Base-by-base conservation (phyloP, 2,888 invertebrate species). In the Tetanocera ferruginea region DNA sequence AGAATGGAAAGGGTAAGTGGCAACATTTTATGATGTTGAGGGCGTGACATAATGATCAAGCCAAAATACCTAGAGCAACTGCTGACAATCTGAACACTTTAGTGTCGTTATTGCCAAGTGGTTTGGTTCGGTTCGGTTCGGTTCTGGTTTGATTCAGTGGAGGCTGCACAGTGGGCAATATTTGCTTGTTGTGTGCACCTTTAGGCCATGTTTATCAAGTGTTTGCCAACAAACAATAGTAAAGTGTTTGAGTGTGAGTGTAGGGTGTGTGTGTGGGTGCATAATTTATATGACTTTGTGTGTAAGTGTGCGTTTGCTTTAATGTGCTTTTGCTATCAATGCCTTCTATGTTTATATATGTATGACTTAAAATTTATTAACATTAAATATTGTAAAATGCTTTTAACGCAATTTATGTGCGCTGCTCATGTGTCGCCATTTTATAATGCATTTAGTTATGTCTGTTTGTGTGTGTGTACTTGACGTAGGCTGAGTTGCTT, bases 361-460 rank as follows among this genome's bases (percentile, higher is more conserved):
- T 43, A 64, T 64, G 17, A 8, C 34, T 67, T 67, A 67, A 55
- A 69, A 85, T 83, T 84, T 85, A 85, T 86, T 85, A 86, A 83
- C 85, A 84, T 83, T 81, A 80, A 72, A 76, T 76, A 71, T 76
- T 57, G 72, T 76, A 72, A 80, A 81, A 82, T 82, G 81, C 81
- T 81, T 83, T 79, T 80, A 82, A 83, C 78, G 79, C 78, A 79
- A 82, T 82, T 82, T 80, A 82, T 81, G 80, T 66, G 2, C 43
- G 43, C 43, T 14, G 43, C 11, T 51, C 69, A 78, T 81, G 79
- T 78, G 74, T 76, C 79, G 80, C 76, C 78, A 80, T 77, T 81
- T 80, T 80, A 82, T 43, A 43, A 43, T 43, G 43, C 43, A 43
- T 43, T 37, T 43, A 43, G 43, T 14, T 43, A 14, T 43, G 43